A percentile compares a stretch with the other conserved stretches of the same genome.
Conservation (phyloP, 2,888 invertebrate genomes). For the Trichogramma dendrolimi region DNA sequence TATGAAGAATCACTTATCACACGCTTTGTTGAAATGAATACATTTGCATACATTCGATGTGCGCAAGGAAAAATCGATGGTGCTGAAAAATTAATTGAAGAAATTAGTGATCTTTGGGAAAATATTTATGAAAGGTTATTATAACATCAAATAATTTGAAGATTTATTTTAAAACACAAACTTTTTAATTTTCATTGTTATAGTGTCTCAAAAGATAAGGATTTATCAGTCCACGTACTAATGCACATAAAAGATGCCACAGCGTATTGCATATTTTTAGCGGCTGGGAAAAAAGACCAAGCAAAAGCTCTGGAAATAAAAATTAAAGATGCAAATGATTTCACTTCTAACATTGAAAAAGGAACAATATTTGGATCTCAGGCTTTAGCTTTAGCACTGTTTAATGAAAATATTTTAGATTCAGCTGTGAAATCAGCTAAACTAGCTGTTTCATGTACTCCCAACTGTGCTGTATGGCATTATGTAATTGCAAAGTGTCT, state of each 20-base stretch:
- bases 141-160: background rate
- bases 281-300: background rate
- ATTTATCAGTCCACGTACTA: background rate
- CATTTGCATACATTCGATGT: background rate
- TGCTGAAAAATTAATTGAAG: background rate
- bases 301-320: background rate
- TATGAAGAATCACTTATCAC: background rate
- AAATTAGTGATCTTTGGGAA: background rate
- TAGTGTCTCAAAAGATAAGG: background rate
- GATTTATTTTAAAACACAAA: background rate
- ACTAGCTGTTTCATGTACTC: background rate
- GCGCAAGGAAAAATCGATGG: background rate
- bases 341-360: background rate
- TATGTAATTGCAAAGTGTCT: background rate
- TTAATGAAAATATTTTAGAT: background rate
- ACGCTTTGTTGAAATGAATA: background rate
- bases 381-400: background rate
- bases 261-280: background rate
- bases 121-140: background rate
- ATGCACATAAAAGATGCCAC: conserved; percentile 3
- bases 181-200: background rate
- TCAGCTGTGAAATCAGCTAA: background rate
- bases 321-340: background rate
- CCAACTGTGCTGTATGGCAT: background rate
- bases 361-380: background rate